Evolutionary conservation across 2,113 vertebrate genomes (phyloP), one percentile per base, ranked within the genome.

Genomic region (Acrocephalus kingi): DNA sequence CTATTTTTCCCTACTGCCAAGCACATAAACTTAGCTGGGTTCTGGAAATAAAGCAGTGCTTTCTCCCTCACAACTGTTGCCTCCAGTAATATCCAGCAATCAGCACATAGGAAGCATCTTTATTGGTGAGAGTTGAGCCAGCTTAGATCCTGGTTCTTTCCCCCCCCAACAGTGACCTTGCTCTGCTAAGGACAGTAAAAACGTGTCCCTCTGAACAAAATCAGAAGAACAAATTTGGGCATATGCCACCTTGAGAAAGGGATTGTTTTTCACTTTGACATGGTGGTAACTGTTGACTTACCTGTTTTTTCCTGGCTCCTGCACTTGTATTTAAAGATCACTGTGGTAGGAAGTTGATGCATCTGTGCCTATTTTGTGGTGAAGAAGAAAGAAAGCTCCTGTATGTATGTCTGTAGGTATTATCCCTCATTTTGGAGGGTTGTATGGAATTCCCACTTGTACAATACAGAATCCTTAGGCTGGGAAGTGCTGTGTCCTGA

Each of bases 21-120:
- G 37, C 3, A 1, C 73, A 78, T 61, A 68, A 90, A 90, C 90
- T 71, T 91, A 84, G 55, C 64, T 77, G 64, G 59, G 41, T 86
- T 93, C 76, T 90, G 72, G 76, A 93, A 93, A 93, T 93, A 71
- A 90, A 84, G 56, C 72, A 67, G 56, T 72, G 39, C 56, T 93
- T 80, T 90, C 80, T 95, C 56, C 73, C 49, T 78, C 68, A 19
- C 3, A 25, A 41, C 79, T 88, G 59, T 56, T 4, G 30, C 58
- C 64, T 90, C 64, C 59, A 90, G 73, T 90, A 90, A 89, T 68
- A 83, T 49, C 74, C 79, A 84, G 73, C 79, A 81, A 11, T 74
- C 75, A 93, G 85, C 61, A 64, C 39, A 31, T 45, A 76, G 51
- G 75, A 88, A 86, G 30, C 52, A 64, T 72, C 72, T 88, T 95